These are phyloP conservation scores for Pygoscelis antarcticus DNA, from an alignment of 2,113 vertebrate genomes.

Conservation along the genomic window DNA sequence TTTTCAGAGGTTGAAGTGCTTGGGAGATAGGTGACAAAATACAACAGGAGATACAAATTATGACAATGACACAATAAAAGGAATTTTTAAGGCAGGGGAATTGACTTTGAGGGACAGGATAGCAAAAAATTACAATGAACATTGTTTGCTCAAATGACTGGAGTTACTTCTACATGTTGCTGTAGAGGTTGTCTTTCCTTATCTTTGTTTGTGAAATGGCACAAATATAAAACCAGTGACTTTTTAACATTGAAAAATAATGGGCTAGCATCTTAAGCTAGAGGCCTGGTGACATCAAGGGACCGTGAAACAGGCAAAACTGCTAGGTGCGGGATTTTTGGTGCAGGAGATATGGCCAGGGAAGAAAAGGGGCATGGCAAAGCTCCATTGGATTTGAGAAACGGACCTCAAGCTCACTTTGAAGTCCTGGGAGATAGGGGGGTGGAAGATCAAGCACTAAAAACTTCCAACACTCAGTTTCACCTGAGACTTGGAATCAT, in stretches of 20 bases:
- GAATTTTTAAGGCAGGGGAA: background rate
- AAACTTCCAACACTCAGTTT: conserved; percentile 22
- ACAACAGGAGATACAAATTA: background rate
- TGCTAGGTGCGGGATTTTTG: background rate
- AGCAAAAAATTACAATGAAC: background rate
- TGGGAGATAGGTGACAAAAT: background rate
- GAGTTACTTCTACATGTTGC: background rate
- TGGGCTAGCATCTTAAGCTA: background rate
- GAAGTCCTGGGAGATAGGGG: conserved; percentile 63
- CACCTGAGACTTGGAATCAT: conserved; percentile 60
- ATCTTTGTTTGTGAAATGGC: background rate
- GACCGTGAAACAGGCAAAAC: background rate
- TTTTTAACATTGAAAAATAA: background rate
- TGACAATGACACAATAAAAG: background rate
- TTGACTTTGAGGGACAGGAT: background rate
- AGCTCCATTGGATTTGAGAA: conserved; percentile 9
- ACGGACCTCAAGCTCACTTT: background rate
- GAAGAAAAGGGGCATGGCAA: background rate
- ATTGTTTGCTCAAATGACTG: background rate
- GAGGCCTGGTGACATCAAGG: background rate
- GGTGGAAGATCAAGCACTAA: conserved; percentile 45
- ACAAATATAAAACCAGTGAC: background rate
- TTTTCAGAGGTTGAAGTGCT: background rate
- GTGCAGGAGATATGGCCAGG: background rate
- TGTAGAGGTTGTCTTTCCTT: background rate